Evolutionary conservation across 2,888 invertebrate species (phyloP).

Genomic region (Oligia latruncula): DNA sequence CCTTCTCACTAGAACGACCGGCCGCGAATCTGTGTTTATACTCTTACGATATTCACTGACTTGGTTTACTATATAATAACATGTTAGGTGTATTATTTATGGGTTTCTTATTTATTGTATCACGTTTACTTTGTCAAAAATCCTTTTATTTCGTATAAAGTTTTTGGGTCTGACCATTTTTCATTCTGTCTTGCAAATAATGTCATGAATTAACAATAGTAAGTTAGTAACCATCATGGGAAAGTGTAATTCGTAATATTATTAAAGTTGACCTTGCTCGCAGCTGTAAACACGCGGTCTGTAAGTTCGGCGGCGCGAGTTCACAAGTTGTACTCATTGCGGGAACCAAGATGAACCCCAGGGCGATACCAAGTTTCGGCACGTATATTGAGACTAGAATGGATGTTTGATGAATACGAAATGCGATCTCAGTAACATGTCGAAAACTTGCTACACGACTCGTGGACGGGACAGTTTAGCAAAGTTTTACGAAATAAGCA

Average conservation of each 20-base stretch:
- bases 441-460: slow-evolving; percentile 69
- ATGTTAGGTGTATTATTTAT: slow-evolving; percentile 45
- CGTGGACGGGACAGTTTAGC: slow-evolving; percentile 65
- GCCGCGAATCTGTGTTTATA: slow-evolving; percentile 64
- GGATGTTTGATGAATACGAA: slow-evolving; percentile 86
- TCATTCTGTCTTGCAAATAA: neutral
- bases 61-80: slow-evolving; percentile 44
- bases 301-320: slow-evolving; percentile 77
- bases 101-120: slow-evolving; percentile 35
- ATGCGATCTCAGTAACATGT: slow-evolving; percentile 75
- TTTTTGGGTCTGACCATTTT: neutral
- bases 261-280: slow-evolving; percentile 74
- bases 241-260: slow-evolving; percentile 59
- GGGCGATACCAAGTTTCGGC: slow-evolving; percentile 81
- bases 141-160: neutral
- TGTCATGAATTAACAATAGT: neutral
- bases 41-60: slow-evolving; percentile 52
- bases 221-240: slow-evolving; percentile 5
- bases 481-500: slow-evolving; percentile 66
- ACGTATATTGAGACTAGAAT: slow-evolving; percentile 84
- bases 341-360: slow-evolving; percentile 84
- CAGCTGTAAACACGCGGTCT: slow-evolving; percentile 81
- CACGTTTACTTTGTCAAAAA: slow-evolving; percentile 28
- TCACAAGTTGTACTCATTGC: slow-evolving; percentile 81
- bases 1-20: slow-evolving; percentile 75